Evolutionary conservation across 2,797 vertebrate species (phyloP), one percentile per base, ranked within the genome.

Genomic region (Sorex maritimensis): DNA sequence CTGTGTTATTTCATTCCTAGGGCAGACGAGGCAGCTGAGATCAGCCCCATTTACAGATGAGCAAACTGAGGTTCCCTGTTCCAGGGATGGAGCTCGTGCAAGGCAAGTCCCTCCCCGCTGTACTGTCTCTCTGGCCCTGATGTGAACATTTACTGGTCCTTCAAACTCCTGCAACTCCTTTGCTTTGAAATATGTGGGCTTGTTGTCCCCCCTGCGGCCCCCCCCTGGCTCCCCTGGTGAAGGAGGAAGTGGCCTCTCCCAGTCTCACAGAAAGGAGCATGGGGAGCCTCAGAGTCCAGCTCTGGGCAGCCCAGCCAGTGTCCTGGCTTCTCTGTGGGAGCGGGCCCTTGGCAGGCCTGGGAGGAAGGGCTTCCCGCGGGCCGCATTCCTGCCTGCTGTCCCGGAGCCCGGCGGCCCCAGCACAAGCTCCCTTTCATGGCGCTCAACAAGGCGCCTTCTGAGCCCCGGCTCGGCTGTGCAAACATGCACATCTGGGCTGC

Each of bases 371-470:
- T 97, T 95, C 96, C 95, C 97, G 94, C 28, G 0, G 91, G 87
- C 88, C 69, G 46, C 96, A 96, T 97, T 97, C 97, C 85, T 95
- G 91, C 65, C 52, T 44, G 92, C 94, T 96, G 96, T 95, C 97
- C 55, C 92, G 96, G 96, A 90, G 83, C 82, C 96, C 49, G 75
- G 55, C 61, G 0, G 0, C 17, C 23, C 11, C 11, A 5, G 92
- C 90, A 95, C 91, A 95, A 96, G 93, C 78, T 73, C 61, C 90
- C 82, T 97, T 96, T 97, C 97, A 96, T 92, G 95, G n/a, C 41
- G 86, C 23, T 92, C 94, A 69, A 92, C 67, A 95, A 88, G 95
- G 96, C 88, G 58, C 78, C 94, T 67, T 95, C 81, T 92, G 91
- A 96, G 81, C 10, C 5, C 0, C 8, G n/a, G 23, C 90, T 92